Percentiles rank a stretch among this genome's conserved stretches.
Evolutionary conservation across 2,888 invertebrate species (phyloP).

Genomic region (Anoncus sp.): DNA sequence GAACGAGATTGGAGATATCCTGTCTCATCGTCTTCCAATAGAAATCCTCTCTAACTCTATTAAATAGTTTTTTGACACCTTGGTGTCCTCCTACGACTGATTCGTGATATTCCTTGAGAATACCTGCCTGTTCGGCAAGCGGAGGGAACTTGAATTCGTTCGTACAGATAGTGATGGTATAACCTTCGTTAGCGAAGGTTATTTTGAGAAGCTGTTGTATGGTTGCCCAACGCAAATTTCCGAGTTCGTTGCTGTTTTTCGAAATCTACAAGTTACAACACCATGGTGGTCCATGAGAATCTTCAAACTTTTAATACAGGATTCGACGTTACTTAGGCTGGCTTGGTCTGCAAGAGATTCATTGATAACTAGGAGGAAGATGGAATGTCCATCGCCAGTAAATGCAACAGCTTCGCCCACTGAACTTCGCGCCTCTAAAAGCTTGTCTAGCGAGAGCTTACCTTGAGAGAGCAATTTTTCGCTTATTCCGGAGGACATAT

Average conservation of each 20-base stretch:
- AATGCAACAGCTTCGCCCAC: slow-evolving; percentile 37
- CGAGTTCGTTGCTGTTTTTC: slow-evolving; percentile 15
- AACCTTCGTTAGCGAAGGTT: slow-evolving; percentile 32
- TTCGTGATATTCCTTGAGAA: slow-evolving; percentile 55
- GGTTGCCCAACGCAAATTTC: slow-evolving; percentile 15
- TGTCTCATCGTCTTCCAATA: slow-evolving; percentile 59
- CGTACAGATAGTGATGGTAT: slow-evolving; percentile 43
- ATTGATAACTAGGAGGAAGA: slow-evolving; percentile 30
- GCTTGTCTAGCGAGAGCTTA: slow-evolving; percentile 11
- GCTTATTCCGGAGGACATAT: slow-evolving; percentile 34
- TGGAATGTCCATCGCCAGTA: not conserved
- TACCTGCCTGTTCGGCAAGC: slow-evolving; percentile 11
- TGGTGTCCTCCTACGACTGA: slow-evolving; percentile 55
- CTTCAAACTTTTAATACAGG: slow-evolving; percentile 30
- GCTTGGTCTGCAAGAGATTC: not conserved
- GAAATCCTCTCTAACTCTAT: slow-evolving; percentile 54
- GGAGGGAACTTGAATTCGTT: slow-evolving; percentile 44
- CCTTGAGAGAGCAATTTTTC: slow-evolving; percentile 10
- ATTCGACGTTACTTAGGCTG: not conserved
- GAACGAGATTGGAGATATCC: slow-evolving; percentile 54
- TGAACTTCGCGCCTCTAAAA: not conserved
- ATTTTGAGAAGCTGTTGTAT: slow-evolving; percentile 35
- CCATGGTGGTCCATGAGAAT: slow-evolving; percentile 26
- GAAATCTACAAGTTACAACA: slow-evolving; percentile 38
- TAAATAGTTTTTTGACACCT: slow-evolving; percentile 46